Conservation (phyloP, 2,888 invertebrate species). For the Polymixis lichenea region DNA sequence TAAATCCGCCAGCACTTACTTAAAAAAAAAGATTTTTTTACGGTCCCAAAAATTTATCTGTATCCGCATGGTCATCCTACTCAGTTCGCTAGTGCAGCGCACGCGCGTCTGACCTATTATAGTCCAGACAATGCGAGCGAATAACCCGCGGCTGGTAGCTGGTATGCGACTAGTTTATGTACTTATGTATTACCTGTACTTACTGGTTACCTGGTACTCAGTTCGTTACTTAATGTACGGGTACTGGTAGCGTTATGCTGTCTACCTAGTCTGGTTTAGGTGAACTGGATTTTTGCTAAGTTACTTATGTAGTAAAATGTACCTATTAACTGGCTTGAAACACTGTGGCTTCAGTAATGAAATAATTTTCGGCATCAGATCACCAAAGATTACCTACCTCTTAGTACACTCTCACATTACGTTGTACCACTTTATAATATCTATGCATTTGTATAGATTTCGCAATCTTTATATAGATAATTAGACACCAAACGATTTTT, state of each 20-base stretch:
- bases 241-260: conserved; percentile 46
- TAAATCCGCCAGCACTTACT: background rate
- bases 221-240: conserved; percentile 60
- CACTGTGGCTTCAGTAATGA: no score
- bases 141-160: conserved; percentile 81
- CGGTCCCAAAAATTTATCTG: background rate
- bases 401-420: no score
- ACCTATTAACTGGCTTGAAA: no score
- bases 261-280: background rate
- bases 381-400: no score
- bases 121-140: conserved; percentile 85
- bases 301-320: conserved; percentile 24
- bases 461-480: no score
- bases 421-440: no score
- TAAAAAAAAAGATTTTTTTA: background rate
- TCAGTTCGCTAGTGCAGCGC: conserved; percentile 64
- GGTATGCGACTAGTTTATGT: conserved; percentile 70
- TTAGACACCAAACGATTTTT: no score
- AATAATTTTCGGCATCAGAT: no score
- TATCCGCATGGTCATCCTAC: conserved; percentile 41
- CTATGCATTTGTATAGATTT: no score
- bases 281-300: conserved; percentile 21
- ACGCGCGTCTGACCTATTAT: conserved; percentile 81
- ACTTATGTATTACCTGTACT: conserved; percentile 40
- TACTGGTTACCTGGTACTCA: conserved; percentile 21